These are phyloP conservation scores for Lasioglossum calceatum DNA, from an alignment of 2,888 invertebrate species.

Conservation along the genomic window DNA sequence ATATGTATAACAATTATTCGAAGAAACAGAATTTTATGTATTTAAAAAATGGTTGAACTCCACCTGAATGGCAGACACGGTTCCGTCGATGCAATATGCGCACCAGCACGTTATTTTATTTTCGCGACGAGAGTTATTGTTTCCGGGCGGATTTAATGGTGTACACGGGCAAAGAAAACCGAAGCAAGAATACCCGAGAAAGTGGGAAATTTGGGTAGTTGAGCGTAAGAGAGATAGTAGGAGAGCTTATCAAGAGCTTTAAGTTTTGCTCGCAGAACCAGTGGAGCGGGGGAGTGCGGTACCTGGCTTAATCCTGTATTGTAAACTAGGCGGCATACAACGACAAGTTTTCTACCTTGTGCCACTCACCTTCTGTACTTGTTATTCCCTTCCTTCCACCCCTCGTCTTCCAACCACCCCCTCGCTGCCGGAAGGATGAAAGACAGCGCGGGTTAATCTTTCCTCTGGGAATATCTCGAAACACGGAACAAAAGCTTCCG, in stretches of 20 bases:
- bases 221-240: slow-evolving; percentile 64
- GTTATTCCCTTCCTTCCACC: slow-evolving; percentile 61
- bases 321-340: slow-evolving; percentile 80
- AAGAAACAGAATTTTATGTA: not conserved
- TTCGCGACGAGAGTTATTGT: slow-evolving; percentile 22
- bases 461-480: slow-evolving; percentile 80
- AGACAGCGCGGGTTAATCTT: slow-evolving; percentile 79
- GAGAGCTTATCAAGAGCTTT: slow-evolving; percentile 81
- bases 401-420: slow-evolving; percentile 32
- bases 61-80: not conserved
- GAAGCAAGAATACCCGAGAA: slow-evolving; percentile 41
- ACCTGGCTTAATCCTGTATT: slow-evolving; percentile 82
- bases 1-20: not conserved
- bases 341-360: slow-evolving; percentile 77
- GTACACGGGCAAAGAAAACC: slow-evolving; percentile 33
- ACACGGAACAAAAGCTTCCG: slow-evolving; percentile 78
- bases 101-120: not conserved
- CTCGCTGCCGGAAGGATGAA: slow-evolving; percentile 57
- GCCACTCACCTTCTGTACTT: slow-evolving; percentile 62
- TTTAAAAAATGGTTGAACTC: not conserved
- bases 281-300: slow-evolving; percentile 62
- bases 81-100: not conserved
- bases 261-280: slow-evolving; percentile 76
- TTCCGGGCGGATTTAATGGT: slow-evolving; percentile 16
- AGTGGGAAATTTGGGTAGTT: slow-evolving; percentile 47